Evolutionary conservation across 2,113 vertebrate species (phyloP).

Genomic region (Limanda limanda): DNA sequence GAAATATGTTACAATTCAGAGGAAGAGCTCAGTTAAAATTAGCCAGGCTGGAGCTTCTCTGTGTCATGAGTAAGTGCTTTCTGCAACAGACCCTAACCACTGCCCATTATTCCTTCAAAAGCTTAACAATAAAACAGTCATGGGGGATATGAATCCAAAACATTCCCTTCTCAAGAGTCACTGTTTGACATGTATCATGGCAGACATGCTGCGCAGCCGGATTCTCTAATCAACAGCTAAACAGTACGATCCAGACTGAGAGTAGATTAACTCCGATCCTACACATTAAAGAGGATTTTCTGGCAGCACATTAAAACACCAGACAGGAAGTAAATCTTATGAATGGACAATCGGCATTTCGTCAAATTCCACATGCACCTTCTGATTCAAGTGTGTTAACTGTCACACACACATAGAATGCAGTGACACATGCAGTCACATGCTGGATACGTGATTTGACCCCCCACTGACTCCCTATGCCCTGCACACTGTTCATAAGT

Average conservation of each 20-base stretch:
- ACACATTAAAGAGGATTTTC: not conserved
- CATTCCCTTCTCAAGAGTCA: not conserved
- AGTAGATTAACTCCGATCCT: slow-evolving; percentile 49
- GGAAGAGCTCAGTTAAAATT: no score
- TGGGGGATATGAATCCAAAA: not conserved
- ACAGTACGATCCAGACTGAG: slow-evolving; percentile 7
- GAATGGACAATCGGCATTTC: slow-evolving; percentile 8
- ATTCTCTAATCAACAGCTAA: slow-evolving; percentile 16
- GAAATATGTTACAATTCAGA: no score
- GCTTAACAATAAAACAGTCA: slow-evolving; percentile 20
- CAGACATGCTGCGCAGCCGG: not conserved
- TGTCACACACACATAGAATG: not conserved
- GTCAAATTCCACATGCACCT: no score
- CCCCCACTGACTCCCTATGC: not conserved
- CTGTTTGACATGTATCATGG: slow-evolving; percentile 1
- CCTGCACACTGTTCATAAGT: not conserved
- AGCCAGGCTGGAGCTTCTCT: no score
- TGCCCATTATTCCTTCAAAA: slow-evolving; percentile 13
- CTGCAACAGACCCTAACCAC: not conserved
- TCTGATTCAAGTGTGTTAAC: not conserved
- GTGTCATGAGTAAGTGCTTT: no score
- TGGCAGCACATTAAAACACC: slow-evolving; percentile 18
- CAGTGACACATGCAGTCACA: not conserved
- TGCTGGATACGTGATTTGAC: not conserved
- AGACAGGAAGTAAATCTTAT: slow-evolving; percentile 16